Evolutionary conservation across 2,888 invertebrate species (phyloP).

Genomic region (Conchocele bisecta): DNA sequence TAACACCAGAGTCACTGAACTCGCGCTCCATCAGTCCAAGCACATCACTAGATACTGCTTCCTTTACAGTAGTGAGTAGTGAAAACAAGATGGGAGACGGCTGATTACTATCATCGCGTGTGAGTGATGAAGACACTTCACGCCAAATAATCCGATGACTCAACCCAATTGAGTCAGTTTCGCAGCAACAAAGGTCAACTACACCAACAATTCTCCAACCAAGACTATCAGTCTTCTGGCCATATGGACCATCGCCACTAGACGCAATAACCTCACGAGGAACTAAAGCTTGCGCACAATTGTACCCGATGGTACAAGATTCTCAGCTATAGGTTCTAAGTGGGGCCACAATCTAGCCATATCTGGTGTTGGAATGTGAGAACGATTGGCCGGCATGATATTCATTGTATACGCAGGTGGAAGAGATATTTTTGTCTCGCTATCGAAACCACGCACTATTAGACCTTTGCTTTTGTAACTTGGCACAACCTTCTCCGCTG

Average conservation of each 20-base stretch:
- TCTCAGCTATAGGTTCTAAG: conserved; percentile 21
- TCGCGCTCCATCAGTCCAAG: too few species aligned
- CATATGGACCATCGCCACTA: conserved; percentile 45
- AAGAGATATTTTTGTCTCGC: conserved; percentile 21
- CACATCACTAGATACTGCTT: too few species aligned
- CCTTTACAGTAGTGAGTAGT: too few species aligned
- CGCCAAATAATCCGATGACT: conserved; percentile 12
- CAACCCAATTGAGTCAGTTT: conserved; percentile 3
- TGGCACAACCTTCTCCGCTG: conserved; percentile 18
- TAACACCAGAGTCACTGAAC: too few species aligned
- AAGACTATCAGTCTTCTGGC: conserved; percentile 47
- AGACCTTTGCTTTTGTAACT: conserved; percentile 33
- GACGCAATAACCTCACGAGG: conserved; percentile 47
- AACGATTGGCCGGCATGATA: conserved; percentile 48
- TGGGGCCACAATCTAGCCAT: conserved; percentile 36
- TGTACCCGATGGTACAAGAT: conserved; percentile 50
- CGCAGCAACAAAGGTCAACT: not conserved
- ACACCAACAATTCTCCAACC: conserved; percentile 54
- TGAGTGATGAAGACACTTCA: too few species aligned
- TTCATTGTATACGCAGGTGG: conserved; percentile 49
- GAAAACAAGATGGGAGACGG: too few species aligned
- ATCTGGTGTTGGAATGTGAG: conserved; percentile 45
- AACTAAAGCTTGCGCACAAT: conserved; percentile 53
- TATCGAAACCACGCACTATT: conserved; percentile 45
- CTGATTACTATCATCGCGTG: too few species aligned